These are phyloP conservation scores for Nyctibius grandis DNA, from an alignment of 2,797 vertebrate genomes.

Conservation along the genomic window DNA sequence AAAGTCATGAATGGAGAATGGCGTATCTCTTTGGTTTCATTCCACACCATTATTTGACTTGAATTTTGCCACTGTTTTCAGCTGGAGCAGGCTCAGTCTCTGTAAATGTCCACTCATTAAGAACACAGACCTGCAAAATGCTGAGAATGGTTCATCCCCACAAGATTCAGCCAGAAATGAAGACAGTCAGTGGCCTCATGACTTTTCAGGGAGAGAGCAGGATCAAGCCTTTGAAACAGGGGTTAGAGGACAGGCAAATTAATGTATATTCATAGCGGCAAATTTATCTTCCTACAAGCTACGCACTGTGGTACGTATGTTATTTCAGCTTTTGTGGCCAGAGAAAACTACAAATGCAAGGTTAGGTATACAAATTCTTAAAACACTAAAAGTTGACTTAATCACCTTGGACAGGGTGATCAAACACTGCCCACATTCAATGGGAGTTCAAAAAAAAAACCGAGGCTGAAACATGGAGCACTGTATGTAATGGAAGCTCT, in stretches of 20 bases:
- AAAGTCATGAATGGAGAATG: not conserved
- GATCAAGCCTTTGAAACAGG: not conserved
- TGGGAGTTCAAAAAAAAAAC: no score
- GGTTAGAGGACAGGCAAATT: not conserved
- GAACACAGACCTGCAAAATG: not conserved
- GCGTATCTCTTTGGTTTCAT: not conserved
- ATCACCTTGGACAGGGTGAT: not conserved
- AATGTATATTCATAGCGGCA: not conserved
- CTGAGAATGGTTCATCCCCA: not conserved
- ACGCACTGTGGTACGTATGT: accelerated
- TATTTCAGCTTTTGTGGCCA: not conserved
- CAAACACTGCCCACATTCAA: not conserved
- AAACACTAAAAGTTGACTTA: not conserved
- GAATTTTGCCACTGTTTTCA: not conserved
- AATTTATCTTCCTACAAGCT: not conserved
- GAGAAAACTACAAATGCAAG: not conserved
- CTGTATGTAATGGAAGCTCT: not conserved
- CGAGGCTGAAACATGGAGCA: not conserved
- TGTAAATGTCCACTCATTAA: not conserved
- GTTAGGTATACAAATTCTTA: not conserved
- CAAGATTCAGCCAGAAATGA: not conserved
- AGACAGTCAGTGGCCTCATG: not conserved
- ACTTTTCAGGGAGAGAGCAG: not conserved
- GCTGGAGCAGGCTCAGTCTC: not conserved
- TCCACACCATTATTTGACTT: not conserved